Evolutionary conservation across 2,113 vertebrate genomes (phyloP), one percentile per base, ranked within the genome.

Genomic region (Myrmophylax atrothorax): DNA sequence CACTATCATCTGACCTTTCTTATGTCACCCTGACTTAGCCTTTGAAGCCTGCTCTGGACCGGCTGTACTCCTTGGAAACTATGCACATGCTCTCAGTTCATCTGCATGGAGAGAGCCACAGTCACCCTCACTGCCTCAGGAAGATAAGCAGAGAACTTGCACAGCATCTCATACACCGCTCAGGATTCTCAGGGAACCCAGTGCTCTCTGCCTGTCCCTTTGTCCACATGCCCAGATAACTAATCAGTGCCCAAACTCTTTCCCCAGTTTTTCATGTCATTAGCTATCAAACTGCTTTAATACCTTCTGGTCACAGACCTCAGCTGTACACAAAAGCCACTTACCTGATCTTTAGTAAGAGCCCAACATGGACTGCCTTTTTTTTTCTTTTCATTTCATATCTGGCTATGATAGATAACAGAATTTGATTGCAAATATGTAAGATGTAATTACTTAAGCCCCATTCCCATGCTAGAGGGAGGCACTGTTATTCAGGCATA

Each of bases 401-500:
- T 75, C 68, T 89, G 84, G 29, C 49, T 94, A 60, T 25, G 29
- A 68, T 24, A 95, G 59, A 88, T 68, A 93, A 90, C 3, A 1
- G 33, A 68, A 74, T 81, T 92, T 56, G 88, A 94, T 40, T 86
- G 68, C 64, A 94, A 80, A 86, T 47, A 56, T 78, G 33, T 56
- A 95, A 93, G 59, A 90, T 81, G 31, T 63, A 85, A 94, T 90
- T 91, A 85, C 82, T 91, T 77, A 86, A 95, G 49, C 55, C 26
- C 59, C n/a, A 35, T 86, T 94, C 85, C 82, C 79, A 67, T 86
- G 67, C 59, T 80, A 79, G 73, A 80, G 24, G 72, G 79, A 94
- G 76, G 79, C 85, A 74, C 79, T 90, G 79, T 94, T 96, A 80
- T 68, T 93, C 72, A 92, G 75, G 68, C 75, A 74, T 60, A 84